Evolutionary conservation across 2,797 vertebrate species (phyloP), one percentile per base, ranked within the genome.

Genomic region (Limnodromus scolopaceus): DNA sequence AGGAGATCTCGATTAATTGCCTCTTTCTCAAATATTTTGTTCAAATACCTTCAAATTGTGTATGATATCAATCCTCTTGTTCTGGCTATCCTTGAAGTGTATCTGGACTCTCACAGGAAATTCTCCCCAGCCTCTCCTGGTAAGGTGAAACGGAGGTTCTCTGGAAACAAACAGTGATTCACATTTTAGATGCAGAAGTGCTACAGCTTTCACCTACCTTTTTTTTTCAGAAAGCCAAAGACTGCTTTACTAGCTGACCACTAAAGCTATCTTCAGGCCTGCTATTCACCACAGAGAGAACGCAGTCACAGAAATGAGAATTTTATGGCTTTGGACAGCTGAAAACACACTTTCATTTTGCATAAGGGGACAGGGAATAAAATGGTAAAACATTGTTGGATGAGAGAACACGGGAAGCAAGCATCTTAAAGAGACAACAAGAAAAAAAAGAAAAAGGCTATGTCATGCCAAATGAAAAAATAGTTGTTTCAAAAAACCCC

Each of bases 1-100:
- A 84, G 3, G 3, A 68, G 27, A 89, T 18, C 11, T 75, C 36
- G 53, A 54, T 57, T 45, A 36, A 81, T 41, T n/a, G 41, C 7
- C 45, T 66, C 45, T 53, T 32, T 66, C 60, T n/a, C 13, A 49
- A 75, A 30, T 15, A 48, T 20, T 89, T 76, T 70, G 75, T 53
- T 81, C 66, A 95, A 97, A 94, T 98, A 99, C 99, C 99, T 99
- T 99, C 92, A 99, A 97, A 94, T 99, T 99, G 97, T 99, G 99
- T 97, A 99, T 99, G 98, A 99, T 99, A 97, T 99, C 99, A 30
- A 99, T 99, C 95, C 99, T 99, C 97, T 99, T 99, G 98, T 99
- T 99, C 96, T 99, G 99, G 95, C 98, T 98, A 96, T 99, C 99
- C 98, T 99, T 99, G 98, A 99, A 99, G 97, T 99, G 99, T 97